Conservation (phyloP, 2,888 invertebrate species). For the Megaustenia siamemsis region DNA sequence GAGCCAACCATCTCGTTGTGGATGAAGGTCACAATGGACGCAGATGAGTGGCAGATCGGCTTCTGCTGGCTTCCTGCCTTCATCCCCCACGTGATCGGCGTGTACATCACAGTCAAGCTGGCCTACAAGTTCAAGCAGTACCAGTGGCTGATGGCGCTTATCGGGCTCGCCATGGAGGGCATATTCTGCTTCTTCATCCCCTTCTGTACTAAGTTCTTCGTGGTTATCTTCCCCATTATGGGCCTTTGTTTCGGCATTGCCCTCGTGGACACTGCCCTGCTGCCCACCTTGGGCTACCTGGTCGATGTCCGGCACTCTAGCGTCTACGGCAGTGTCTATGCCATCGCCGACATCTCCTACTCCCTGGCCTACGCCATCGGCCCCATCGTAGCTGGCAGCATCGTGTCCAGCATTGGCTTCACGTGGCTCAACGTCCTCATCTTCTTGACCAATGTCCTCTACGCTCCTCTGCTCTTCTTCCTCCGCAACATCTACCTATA, state of each 20-base stretch:
- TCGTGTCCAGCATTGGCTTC: conserved; percentile 96
- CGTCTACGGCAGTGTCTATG: conserved; percentile 97
- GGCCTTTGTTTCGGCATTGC: conserved; percentile 99
- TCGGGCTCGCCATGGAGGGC: conserved; percentile 95
- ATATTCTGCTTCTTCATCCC: conserved; percentile 96
- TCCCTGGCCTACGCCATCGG: conserved; percentile 99
- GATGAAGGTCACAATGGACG: conserved; percentile 96
- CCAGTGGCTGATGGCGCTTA: conserved; percentile 97
- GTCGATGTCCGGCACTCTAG: conserved; percentile 98
- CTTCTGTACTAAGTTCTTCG: conserved; percentile 92
- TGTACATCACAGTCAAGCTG: conserved; percentile 96
- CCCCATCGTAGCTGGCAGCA: conserved; percentile 97
- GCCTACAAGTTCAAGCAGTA: conserved; percentile 95
- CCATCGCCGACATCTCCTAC: conserved; percentile 99
- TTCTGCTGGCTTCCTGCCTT: conserved; percentile 99
- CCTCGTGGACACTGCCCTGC: conserved; percentile 96
- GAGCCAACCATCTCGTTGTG: conserved; percentile 99
- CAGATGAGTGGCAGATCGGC: conserved; percentile 98
- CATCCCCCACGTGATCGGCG: conserved; percentile 98
- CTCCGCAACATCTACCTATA: conserved; percentile 96
- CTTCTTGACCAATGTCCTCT: conserved; percentile 94
- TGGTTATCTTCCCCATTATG: conserved; percentile 97
- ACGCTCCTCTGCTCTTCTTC: conserved; percentile 93
- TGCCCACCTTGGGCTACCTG: conserved; percentile 96
- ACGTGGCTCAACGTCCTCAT: conserved; percentile 95